A percentile compares a stretch with the other conserved stretches of the same genome.
phyloP scores from a whole-genome alignment of 2,113 vertebrate species.

The Strix aluco region DNA sequence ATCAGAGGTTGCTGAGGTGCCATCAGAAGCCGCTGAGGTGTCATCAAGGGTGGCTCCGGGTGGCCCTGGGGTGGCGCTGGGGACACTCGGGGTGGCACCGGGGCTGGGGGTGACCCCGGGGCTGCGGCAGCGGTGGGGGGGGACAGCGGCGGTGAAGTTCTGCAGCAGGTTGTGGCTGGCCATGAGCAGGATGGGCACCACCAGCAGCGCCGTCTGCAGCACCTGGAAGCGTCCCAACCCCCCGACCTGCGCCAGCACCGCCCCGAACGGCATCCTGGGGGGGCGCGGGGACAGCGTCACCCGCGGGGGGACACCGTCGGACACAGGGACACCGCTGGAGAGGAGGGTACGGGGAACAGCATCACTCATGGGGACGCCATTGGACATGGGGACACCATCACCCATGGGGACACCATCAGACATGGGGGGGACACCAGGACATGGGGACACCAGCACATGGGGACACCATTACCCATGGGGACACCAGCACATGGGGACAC shows the following conservation, averaged over 20 bases:
- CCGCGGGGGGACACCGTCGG: neutral
- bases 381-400: neutral
- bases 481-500: neutral
- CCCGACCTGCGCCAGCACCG: conserved; percentile 77
- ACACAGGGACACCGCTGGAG: neutral
- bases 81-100: neutral
- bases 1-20: neutral
- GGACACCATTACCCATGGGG: neutral
- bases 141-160: conserved; percentile 79
- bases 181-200: conserved; percentile 77
- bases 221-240: conserved; percentile 81
- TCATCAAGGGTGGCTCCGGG: neutral
- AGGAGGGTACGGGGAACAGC: neutral
- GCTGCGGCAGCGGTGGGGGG: conserved; percentile 71
- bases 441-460: too few relatives aligned
- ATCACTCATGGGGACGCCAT: neutral
- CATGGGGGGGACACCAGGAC: neutral
- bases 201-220: conserved; percentile 74
- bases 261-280: conserved; percentile 73
- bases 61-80: neutral
- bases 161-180: conserved; percentile 86
- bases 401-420: neutral
- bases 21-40: rapidly evolving
- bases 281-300: neutral
- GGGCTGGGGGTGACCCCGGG: neutral